Percentiles rank a stretch among this genome's conserved stretches.
Evolutionary conservation across 2,113 vertebrate species (phyloP).

Genomic region (Oceanites oceanicus): DNA sequence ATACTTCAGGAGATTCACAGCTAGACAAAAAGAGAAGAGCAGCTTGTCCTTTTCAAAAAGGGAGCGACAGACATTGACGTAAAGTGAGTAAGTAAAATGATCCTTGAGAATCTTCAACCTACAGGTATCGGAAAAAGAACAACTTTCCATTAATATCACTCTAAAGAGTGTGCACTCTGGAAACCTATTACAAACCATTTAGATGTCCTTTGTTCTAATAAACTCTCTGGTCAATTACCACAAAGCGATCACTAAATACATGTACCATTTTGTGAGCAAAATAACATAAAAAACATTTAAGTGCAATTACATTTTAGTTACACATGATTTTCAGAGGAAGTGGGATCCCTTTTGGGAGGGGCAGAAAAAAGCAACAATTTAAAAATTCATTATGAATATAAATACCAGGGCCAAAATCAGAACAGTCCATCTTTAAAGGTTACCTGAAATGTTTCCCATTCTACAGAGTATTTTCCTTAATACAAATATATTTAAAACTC

Average conservation of each 20-base stretch:
- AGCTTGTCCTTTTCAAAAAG: constrained; percentile 94
- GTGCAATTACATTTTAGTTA: not conserved
- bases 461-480: not conserved
- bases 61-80: constrained; percentile 87
- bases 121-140: not conserved
- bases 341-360: not conserved
- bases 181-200: not conserved
- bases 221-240: not conserved
- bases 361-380: not conserved
- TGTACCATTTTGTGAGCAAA: not conserved
- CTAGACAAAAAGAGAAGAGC: constrained; percentile 89
- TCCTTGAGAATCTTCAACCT: constrained; percentile 86
- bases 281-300: not conserved
- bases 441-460: not conserved
- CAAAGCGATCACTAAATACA: not conserved
- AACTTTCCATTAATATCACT: not conserved
- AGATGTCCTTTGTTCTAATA: not conserved
- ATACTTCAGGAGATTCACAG: constrained; percentile 82
- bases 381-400: not conserved
- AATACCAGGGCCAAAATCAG: not conserved
- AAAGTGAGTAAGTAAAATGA: constrained; percentile 87
- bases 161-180: not conserved
- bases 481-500: not conserved
- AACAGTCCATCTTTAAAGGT: not conserved
- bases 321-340: not conserved